phyloP scores from a whole-genome alignment of 2,797 vertebrate species.

The Pristis pectinata region DNA sequence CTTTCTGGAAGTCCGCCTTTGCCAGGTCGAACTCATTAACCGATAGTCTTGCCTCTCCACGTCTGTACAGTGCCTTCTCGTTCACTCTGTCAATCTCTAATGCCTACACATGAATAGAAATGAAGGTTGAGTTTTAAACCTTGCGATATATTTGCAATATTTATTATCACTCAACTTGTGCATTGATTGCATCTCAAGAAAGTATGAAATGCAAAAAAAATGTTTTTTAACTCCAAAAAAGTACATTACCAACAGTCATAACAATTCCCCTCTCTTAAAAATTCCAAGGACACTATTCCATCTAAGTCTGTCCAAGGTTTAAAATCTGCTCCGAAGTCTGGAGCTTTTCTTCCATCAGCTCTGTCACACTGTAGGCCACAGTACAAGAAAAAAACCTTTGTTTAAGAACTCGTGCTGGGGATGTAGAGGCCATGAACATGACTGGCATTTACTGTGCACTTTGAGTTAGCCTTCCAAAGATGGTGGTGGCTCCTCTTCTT shows the following conservation, averaged over 20 bases:
- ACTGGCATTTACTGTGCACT: neutral
- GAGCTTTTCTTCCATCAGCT: neutral
- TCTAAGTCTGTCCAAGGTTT: neutral
- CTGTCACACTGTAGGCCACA: neutral
- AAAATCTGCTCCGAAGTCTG: neutral
- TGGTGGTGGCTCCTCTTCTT: neutral
- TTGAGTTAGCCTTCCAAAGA: neutral
- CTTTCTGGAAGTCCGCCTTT: conserved; percentile 76
- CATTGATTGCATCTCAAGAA: neutral
- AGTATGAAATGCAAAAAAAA: no score
- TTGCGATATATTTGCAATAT: neutral
- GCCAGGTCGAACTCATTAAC: conserved; percentile 85
- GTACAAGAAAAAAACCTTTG: neutral
- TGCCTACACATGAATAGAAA: conserved; percentile 58
- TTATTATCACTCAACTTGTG: neutral
- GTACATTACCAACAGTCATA: neutral
- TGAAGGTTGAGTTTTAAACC: conserved; percentile 30
- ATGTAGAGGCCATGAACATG: neutral
- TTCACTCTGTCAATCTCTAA: conserved; percentile 77
- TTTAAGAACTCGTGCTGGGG: neutral
- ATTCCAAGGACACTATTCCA: neutral
- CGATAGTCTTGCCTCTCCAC: conserved; percentile 76
- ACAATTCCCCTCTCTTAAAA: neutral
- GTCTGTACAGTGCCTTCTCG: conserved; percentile 86
- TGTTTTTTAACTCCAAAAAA: neutral